phyloP scores from a whole-genome alignment of 2,888 invertebrate genomes.

The Lamproptera curius region DNA sequence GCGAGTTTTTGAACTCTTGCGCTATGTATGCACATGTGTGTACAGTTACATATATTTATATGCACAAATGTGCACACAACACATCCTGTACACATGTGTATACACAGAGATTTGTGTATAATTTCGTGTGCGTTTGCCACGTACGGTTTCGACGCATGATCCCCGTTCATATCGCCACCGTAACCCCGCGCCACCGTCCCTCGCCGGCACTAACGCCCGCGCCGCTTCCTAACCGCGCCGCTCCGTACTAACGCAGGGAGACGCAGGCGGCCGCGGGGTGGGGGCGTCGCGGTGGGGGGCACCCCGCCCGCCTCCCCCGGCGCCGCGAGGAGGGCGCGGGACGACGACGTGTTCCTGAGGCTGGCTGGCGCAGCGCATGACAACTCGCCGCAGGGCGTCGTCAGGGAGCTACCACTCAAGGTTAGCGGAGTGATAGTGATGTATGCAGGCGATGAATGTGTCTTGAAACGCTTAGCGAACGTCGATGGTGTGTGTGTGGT shows the following conservation, averaged over 20 bases:
- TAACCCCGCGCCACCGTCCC: neutral
- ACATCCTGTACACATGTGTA: too few species aligned
- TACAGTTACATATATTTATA: too few species aligned
- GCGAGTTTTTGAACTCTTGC: too few species aligned
- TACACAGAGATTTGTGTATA: too few species aligned
- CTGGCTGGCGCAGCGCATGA: conserved; percentile 75
- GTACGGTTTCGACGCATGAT: neutral
- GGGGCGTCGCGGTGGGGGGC: conserved; percentile 39
- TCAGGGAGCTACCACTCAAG: conserved; percentile 78
- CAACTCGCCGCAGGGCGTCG: conserved; percentile 63
- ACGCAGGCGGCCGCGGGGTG: conserved; percentile 22
- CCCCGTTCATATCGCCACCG: neutral
- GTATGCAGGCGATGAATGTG: too few species aligned
- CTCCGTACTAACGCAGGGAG: conserved; percentile 51
- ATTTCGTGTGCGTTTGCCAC: too few species aligned
- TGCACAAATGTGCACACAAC: too few species aligned
- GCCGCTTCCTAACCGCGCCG: conserved; percentile 7
- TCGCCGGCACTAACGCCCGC: conserved; percentile 33
- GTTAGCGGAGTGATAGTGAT: too few species aligned
- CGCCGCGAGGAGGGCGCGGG: conserved; percentile 76
- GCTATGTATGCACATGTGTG: too few species aligned
- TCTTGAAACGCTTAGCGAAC: too few species aligned
- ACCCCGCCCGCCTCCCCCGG: conserved; percentile 78
- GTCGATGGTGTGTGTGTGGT: too few species aligned
- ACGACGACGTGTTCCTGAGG: conserved; percentile 87